A percentile compares a stretch with the other conserved stretches of the same genome.
phyloP scores from a whole-genome alignment of 2,797 vertebrate species.

The Malurus leucopterus region DNA sequence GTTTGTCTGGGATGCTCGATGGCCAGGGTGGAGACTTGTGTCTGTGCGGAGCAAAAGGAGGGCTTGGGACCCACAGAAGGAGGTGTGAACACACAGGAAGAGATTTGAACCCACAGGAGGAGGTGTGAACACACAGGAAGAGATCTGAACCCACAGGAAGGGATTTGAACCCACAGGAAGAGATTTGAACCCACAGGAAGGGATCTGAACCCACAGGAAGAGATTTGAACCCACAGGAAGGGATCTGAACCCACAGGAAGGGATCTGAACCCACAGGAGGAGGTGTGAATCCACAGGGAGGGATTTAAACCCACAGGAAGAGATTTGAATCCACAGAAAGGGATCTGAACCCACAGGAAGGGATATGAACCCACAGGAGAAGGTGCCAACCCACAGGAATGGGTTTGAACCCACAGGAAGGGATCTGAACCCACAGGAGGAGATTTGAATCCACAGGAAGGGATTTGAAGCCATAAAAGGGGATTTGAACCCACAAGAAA shows the following conservation, averaged over 20 bases:
- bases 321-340: neutral
- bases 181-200: neutral
- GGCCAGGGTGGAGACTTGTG: neutral
- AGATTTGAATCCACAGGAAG: too few species aligned
- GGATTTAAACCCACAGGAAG: neutral
- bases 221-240: rapidly evolving
- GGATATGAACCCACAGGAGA: rapidly evolving
- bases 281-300: rapidly evolving
- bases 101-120: neutral
- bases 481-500: neutral
- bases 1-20: neutral
- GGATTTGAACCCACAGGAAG: neutral
- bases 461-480: too few species aligned
- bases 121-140: neutral
- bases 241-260: neutral
- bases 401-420: neutral
- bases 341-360: neutral
- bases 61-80: neutral
- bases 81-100: neutral
- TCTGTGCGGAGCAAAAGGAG: rapidly evolving
- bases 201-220: rapidly evolving
- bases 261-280: neutral
- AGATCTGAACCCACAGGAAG: neutral
- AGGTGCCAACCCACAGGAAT: too few species aligned
- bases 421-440: neutral